phyloP scores from a whole-genome alignment of 1,140 invertebrate species.

The Aphelenchoides besseyi region DNA sequence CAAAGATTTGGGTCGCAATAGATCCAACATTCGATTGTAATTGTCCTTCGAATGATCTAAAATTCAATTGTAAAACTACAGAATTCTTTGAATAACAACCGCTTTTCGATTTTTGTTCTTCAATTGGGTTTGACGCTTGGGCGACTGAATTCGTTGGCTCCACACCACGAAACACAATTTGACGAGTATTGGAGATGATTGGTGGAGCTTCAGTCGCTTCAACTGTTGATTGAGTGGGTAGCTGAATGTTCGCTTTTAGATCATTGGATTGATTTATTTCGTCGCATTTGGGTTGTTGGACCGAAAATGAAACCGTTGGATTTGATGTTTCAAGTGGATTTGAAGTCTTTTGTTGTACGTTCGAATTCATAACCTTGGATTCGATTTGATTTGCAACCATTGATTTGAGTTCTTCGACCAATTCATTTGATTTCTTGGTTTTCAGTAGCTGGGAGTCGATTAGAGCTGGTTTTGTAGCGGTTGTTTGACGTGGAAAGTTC shows the following conservation, averaged over 20 bases:
- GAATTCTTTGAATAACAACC: background rate
- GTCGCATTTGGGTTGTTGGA: background rate
- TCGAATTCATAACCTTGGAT: background rate
- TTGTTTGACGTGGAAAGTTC: background rate
- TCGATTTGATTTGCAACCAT: background rate
- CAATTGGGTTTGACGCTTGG: background rate
- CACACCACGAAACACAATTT: constrained; percentile 5
- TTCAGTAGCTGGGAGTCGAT: background rate
- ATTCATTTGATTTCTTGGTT: background rate
- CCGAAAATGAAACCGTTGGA: no score
- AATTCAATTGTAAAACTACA: background rate
- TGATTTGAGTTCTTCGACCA: background rate
- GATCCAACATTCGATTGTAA: constrained; percentile 14
- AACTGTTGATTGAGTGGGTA: background rate
- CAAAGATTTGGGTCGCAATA: background rate
- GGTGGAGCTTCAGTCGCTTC: background rate
- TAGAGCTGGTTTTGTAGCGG: background rate
- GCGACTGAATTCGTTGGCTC: background rate
- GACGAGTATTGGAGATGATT: background rate
- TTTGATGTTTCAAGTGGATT: no score
- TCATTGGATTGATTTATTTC: background rate
- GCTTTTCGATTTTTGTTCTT: background rate
- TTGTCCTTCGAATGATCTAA: background rate
- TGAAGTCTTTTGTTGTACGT: no score
- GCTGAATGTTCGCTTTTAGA: background rate